Base-by-base conservation (phyloP, 2,888 invertebrate species). In the Eurois occulta region DNA sequence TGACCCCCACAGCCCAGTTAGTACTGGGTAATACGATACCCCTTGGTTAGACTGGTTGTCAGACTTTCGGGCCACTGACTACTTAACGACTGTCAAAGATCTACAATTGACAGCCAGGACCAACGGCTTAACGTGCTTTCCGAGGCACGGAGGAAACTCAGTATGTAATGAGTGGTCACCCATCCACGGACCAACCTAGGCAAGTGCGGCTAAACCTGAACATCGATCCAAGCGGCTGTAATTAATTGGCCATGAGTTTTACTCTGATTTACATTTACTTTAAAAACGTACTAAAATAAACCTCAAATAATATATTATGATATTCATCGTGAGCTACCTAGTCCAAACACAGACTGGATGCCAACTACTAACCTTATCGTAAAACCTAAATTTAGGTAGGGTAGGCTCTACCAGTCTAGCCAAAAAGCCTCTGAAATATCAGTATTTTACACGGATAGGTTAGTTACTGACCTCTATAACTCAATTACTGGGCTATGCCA, bases 401-500 rank as follows among this genome's bases (percentile, higher is more conserved):
- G 8, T 65, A 38, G 5, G 18, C 32, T 55, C 5, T n/a, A 11
- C n/a, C 5, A 24, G 24, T 38, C 18, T 28, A 75, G 62, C 18
- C 8, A 32, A 11, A 48, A 38, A 32, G 13, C 8, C 18, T 62
- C 24, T 16, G 48, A 48, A 48, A 75, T 38, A 60, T 48, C 6
- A 60, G 10, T 32, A 35, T 43, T 58, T 77, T 28, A 48, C 38
- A 48, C 16, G 21, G 38, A 32, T 2, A 43, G 16, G 46, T 7
- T 32, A n/a, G 6, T 4, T 21, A 24, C 58, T 72, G 41, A 48
- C 16, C 48, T 38, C n/a, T 46, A 6, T 10, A 75, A 38, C 16
- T 21, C 58, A 72, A 72, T 80, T 60, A 67, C 52, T 35, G 1
- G 10, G 13, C 41, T 72, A 60, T 52, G 18, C 55, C 7, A 48